Evolutionary conservation across 2,888 invertebrate species (phyloP), one percentile per base, ranked within the genome.

Genomic region (Carcina quercana): DNA sequence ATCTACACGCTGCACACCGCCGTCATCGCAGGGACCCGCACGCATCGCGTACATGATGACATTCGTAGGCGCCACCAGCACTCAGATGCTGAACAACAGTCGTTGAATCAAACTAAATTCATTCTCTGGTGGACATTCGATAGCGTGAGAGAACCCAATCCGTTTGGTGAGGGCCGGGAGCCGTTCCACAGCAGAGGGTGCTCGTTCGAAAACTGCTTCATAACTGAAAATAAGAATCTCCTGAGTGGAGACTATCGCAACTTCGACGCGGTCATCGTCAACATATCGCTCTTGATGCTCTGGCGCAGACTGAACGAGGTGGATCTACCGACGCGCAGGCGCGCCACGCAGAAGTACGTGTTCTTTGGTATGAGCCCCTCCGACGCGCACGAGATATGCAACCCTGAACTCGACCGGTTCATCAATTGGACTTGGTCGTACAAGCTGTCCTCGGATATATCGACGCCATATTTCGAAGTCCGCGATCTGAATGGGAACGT

Each of bases 371-470:
- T 58, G 44, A 40, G 53, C 21, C 50, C 80, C 0, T 48, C 79
- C 1, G 50, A 59, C 3, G 42, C 54, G 2, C 34, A 47, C 19
- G 73, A 76, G 0, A 44, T 75, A 13, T 83, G 82, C 40, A 54
- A 62, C 15, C 3, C 51, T 0, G 41, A 41, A 5, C 50, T 61
- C 1, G 68, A 83, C 22, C 45, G 59, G 13, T 80, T 55, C 33
- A 82, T 83, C 35, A 83, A 84, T 36, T 80, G 75, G 72, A 83
- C 83, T 1, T 83, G 82, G 79, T 62, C 70, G 2, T 84, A 80
- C 28, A 80, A 71, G 52, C 43, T 74, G 1, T 53, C 60, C 40
- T 76, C 82, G 0, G 78, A 84, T 37, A 68, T 80, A 13, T 50
- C 62, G 1, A 66, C 53, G 32, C 72, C 76, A 2, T 80, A 69